These are phyloP conservation scores for Poecilia picta DNA, from an alignment of 2,797 vertebrate species.

Conservation along the genomic window DNA sequence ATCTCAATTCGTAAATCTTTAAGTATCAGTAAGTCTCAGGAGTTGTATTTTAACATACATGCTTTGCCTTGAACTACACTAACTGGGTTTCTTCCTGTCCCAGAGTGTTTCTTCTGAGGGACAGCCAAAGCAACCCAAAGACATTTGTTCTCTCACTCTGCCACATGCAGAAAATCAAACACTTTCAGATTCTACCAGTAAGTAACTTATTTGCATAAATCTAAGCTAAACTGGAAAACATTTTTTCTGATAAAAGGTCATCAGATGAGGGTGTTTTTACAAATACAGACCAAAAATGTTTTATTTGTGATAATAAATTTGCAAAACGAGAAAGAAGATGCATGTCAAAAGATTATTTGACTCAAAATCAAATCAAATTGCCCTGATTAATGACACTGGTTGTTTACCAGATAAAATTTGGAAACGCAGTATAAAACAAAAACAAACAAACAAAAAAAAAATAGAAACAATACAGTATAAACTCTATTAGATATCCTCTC, in stretches of 20 bases:
- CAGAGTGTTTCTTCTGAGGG: constrained; percentile 96
- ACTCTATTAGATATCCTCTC: too few relatives aligned
- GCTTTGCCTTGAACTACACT: neutral
- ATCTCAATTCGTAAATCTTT: neutral
- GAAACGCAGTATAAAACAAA: neutral
- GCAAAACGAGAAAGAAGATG: neutral
- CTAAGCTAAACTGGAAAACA: neutral
- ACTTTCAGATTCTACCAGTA: constrained; percentile 97
- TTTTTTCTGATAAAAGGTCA: neutral
- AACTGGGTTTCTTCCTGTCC: constrained; percentile 45
- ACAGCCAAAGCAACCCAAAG: constrained; percentile 98
- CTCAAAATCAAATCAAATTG: neutral
- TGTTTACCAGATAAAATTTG: neutral
- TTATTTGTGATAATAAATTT: neutral
- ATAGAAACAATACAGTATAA: neutral
- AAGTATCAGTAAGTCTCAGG: neutral
- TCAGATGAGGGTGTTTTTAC: neutral
- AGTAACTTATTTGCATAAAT: constrained; percentile 72
- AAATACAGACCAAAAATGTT: neutral
- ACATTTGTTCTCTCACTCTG: constrained; percentile 96
- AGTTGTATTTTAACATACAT: neutral
- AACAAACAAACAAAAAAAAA: neutral
- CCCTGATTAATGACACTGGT: neutral
- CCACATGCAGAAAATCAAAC: constrained; percentile 95
- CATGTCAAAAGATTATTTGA: neutral